Evolutionary conservation across 2,797 vertebrate genomes (phyloP).

Genomic region (Centropyge bicolor): DNA sequence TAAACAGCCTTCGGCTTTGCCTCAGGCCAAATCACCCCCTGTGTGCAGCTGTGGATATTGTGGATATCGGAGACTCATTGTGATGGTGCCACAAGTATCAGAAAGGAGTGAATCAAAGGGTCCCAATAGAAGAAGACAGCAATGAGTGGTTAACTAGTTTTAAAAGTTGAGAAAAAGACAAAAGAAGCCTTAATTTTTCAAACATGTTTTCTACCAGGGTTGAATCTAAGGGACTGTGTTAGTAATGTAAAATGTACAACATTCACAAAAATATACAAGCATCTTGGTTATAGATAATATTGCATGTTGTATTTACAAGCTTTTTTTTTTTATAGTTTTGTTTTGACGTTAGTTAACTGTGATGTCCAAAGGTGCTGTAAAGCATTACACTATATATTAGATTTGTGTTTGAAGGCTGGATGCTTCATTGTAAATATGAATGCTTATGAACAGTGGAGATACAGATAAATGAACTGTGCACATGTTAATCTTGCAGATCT

Average conservation of each 20-base stretch:
- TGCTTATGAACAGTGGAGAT: neutral
- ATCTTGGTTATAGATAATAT: neutral
- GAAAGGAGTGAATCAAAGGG: constrained; percentile 18
- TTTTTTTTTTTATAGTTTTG: neutral
- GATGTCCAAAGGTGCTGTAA: neutral
- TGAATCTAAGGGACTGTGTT: neutral
- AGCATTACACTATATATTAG: neutral
- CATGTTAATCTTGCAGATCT: neutral
- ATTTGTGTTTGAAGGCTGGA: neutral
- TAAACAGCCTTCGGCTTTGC: constrained; percentile 71
- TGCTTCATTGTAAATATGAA: neutral
- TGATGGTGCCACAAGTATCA: constrained; percentile 22
- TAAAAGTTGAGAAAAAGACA: neutral
- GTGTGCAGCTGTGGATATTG: constrained; percentile 37
- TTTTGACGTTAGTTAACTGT: neutral
- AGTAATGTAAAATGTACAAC: neutral
- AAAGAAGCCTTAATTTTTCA: neutral
- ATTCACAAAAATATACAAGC: neutral
- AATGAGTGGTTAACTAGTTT: neutral
- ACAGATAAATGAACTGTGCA: neutral
- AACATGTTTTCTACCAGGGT: neutral
- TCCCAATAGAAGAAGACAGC: neutral
- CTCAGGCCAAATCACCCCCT: constrained; percentile 57
- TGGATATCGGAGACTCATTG: constrained; percentile 36
- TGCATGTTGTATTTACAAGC: neutral